Conservation (phyloP, 2,113 vertebrate genomes). For the Conger conger region DNA sequence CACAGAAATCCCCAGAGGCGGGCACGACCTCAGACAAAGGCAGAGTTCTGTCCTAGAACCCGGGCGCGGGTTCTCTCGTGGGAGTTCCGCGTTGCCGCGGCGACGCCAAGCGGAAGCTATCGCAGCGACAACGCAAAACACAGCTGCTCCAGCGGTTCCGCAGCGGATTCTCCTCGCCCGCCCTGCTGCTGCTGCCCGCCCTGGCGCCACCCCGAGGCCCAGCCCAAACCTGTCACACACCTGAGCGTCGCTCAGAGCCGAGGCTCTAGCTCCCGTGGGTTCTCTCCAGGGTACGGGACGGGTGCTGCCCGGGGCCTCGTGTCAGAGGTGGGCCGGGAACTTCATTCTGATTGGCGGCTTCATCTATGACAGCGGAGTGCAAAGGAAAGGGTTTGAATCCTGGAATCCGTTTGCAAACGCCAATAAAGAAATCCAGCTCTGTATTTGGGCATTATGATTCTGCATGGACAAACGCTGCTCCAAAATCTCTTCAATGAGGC, state of each 20-base stretch:
- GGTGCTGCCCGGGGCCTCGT: neutral
- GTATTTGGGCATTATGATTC: no score
- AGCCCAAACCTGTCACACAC: neutral
- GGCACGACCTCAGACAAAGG: neutral
- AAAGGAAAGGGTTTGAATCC: neutral
- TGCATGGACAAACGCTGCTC: neutral
- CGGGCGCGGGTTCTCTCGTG: neutral
- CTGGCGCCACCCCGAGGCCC: neutral
- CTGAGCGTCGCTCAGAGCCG: conserved; percentile 1
- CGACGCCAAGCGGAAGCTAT: conserved; percentile 60
- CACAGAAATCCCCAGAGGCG: neutral
- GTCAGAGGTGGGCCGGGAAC: neutral
- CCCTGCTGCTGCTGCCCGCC: conserved; percentile 6
- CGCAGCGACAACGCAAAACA: conserved; percentile 67
- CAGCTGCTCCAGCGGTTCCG: conserved; percentile 52
- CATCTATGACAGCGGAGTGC: neutral
- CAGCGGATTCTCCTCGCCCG: conserved; percentile 15
- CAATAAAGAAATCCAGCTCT: no score
- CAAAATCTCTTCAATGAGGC: neutral
- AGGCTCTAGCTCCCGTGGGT: neutral
- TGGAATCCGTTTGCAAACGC: neutral
- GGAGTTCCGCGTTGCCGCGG: conserved; percentile 47
- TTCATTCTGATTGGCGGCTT: neutral
- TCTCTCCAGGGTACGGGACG: neutral
- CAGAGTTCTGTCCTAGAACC: neutral